These are phyloP conservation scores for Leptinotarsa texana DNA, from an alignment of 1,140 invertebrate species.

Conservation along the genomic window DNA sequence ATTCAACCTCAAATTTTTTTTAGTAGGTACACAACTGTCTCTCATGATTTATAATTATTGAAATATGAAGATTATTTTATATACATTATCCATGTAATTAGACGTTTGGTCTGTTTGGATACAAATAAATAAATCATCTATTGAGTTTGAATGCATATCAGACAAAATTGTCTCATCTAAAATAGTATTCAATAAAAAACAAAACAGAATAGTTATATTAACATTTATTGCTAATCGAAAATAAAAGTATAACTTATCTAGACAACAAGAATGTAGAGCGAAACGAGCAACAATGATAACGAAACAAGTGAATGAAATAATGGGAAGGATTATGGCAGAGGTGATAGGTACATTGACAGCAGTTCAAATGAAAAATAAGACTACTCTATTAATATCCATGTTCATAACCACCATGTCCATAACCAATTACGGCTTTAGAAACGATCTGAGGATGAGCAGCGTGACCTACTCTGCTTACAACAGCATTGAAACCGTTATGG, in stretches of 20 bases:
- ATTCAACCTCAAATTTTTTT: no score
- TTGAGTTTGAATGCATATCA: no score
- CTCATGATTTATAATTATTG: no score
- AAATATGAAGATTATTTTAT: no score
- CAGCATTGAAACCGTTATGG: conserved; percentile 54
- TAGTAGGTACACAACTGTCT: no score
- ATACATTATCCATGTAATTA: no score
- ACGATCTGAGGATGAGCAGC: conserved; percentile 30
- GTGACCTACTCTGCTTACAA: conserved; percentile 30
- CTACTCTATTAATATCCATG: neutral
- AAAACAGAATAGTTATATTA: neutral
- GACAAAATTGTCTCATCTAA: no score
- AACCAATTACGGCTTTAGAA: conserved; percentile 18
- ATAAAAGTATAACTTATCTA: conserved; percentile 10
- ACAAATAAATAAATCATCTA: no score
- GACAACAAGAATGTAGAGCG: neutral
- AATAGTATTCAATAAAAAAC: no score
- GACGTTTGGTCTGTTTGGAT: no score
- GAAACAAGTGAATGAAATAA: conserved; percentile 9
- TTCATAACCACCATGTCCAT: neutral
- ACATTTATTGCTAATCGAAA: conserved; percentile 21
- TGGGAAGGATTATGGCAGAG: conserved; percentile 4
- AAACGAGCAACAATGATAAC: conserved; percentile 16
- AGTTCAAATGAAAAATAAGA: neutral
- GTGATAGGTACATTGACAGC: conserved; percentile 3